phyloP scores from a whole-genome alignment of 2,797 vertebrate species.

The Clarias fuscus region DNA sequence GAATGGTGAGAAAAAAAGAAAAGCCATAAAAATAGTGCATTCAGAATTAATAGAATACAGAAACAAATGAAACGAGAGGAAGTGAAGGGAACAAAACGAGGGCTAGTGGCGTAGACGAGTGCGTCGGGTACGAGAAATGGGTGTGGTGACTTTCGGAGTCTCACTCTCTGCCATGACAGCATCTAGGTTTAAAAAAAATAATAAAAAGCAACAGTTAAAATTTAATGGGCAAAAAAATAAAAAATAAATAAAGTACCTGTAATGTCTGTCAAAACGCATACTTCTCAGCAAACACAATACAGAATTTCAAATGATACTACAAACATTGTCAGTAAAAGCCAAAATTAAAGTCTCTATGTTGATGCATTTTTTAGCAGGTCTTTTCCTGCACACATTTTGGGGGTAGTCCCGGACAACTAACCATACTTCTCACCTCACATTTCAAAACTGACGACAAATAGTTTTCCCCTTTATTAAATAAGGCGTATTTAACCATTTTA shows the following conservation, averaged over 20 bases:
- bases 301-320: neutral
- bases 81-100: neutral
- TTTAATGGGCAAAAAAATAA: neutral
- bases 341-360: neutral
- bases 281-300: neutral
- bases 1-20: neutral
- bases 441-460: neutral
- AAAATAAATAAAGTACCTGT: neutral
- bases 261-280: neutral
- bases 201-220: neutral
- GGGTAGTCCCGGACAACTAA: neutral
- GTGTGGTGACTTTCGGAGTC: slow-evolving; percentile 90
- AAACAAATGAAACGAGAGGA: neutral
- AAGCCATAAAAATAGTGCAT: neutral
- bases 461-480: neutral
- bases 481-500: neutral
- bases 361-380: neutral
- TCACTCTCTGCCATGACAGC: slow-evolving; percentile 86
- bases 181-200: slow-evolving; percentile 51
- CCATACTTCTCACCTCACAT: neutral
- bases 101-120: slow-evolving; percentile 75
- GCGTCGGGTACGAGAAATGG: slow-evolving; percentile 82
- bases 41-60: neutral
- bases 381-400: neutral
- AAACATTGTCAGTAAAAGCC: neutral